Evolutionary conservation across 1,140 invertebrate genomes (phyloP).

Genomic region (Laodelphax striatellus): DNA sequence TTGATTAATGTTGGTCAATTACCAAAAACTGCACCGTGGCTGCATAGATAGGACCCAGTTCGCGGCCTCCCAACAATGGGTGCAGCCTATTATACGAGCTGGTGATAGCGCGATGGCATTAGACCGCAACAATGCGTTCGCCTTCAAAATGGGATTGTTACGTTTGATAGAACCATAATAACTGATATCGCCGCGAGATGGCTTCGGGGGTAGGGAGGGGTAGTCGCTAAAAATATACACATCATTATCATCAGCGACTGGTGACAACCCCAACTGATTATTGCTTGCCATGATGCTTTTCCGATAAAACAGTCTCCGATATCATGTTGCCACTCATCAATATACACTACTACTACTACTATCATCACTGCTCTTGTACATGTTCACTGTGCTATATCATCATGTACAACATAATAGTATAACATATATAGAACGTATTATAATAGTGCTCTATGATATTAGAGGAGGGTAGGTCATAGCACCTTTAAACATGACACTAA

Average conservation of each 20-base stretch:
- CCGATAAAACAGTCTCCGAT: neutral
- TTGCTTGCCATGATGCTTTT: neutral
- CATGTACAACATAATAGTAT: too few relatives aligned
- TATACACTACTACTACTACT: too few relatives aligned
- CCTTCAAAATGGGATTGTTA: neutral
- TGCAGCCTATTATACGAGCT: neutral
- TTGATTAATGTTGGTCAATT: constrained; percentile 1
- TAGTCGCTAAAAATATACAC: neutral
- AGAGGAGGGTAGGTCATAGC: too few relatives aligned
- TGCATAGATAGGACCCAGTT: neutral
- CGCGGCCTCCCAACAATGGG: neutral
- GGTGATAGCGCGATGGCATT: neutral
- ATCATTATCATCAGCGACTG: neutral
- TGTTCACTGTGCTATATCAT: too few relatives aligned
- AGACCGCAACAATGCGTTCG: neutral
- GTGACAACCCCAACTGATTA: too few relatives aligned
- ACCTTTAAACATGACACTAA: too few relatives aligned
- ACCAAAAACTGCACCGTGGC: neutral
- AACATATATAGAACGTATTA: too few relatives aligned
- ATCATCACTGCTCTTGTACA: too few relatives aligned
- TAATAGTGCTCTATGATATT: too few relatives aligned
- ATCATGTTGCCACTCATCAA: too few relatives aligned
- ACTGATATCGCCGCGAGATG: neutral
- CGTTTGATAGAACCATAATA: constrained; percentile 1
- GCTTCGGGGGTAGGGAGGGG: neutral